Percentiles rank a stretch among this genome's conserved stretches.
phyloP scores from a whole-genome alignment of 2,888 invertebrate species.

The Drosophila aldrichi region DNA sequence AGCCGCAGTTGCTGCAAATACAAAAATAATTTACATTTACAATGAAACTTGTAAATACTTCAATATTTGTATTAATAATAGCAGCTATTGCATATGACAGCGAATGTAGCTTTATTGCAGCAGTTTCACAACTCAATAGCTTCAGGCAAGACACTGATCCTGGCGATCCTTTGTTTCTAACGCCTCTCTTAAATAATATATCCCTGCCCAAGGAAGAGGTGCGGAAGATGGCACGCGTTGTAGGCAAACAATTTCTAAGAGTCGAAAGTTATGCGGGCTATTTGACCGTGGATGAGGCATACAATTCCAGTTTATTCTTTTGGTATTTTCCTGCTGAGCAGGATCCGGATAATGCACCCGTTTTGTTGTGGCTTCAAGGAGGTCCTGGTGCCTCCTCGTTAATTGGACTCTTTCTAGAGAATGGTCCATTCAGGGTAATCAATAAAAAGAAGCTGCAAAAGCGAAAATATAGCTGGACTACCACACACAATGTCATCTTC shows the following conservation, averaged over 20 bases:
- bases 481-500: constrained; percentile 91
- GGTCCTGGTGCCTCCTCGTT: constrained; percentile 93
- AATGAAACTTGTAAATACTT: constrained; percentile 57
- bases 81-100: constrained; percentile 12
- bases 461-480: constrained; percentile 92
- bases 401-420: constrained; percentile 92
- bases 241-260: constrained; percentile 82
- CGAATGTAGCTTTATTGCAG: neutral
- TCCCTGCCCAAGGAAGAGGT: constrained; percentile 84
- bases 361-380: constrained; percentile 94
- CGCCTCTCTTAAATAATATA: constrained; percentile 81
- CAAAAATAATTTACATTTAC: neutral
- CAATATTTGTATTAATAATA: constrained; percentile 34
- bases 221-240: constrained; percentile 78
- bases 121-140: constrained; percentile 66
- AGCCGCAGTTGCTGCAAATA: neutral
- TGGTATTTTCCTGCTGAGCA: constrained; percentile 94
- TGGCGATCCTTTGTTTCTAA: constrained; percentile 85
- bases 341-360: constrained; percentile 87
- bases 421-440: constrained; percentile 89
- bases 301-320: constrained; percentile 94
- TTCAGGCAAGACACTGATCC: constrained; percentile 79
- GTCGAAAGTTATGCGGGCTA: constrained; percentile 88
- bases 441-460: constrained; percentile 85
- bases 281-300: constrained; percentile 92